phyloP scores from a whole-genome alignment of 1,140 invertebrate species.

The Polypedilum pembai region DNA sequence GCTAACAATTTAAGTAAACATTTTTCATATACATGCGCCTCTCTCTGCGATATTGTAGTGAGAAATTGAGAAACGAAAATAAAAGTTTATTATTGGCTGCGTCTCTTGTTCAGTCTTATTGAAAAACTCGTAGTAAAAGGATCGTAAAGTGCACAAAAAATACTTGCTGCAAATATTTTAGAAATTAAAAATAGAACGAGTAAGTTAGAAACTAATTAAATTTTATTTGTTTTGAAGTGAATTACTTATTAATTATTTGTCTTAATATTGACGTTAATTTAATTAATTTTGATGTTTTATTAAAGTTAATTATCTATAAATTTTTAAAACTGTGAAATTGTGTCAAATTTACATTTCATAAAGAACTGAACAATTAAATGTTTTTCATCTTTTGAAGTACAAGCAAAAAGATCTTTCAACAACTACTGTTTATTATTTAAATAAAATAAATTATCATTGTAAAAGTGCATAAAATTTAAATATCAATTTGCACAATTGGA shows the following conservation, averaged over 20 bases:
- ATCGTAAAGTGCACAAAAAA: not conserved
- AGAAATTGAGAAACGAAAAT: not conserved
- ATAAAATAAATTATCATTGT: too few relatives aligned
- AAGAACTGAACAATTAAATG: too few relatives aligned
- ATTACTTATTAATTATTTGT: not conserved
- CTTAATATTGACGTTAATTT: not conserved
- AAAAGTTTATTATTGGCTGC: not conserved
- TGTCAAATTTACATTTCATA: too few relatives aligned
- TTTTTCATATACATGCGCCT: too few relatives aligned
- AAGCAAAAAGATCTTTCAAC: too few relatives aligned
- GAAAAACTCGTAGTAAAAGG: not conserved
- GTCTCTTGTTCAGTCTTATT: not conserved
- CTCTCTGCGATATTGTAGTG: not conserved
- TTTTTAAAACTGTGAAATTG: not conserved
- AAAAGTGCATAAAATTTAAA: too few relatives aligned
- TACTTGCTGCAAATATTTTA: not conserved
- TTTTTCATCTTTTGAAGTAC: too few relatives aligned
- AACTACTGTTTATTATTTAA: too few relatives aligned
- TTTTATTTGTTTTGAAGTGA: not conserved
- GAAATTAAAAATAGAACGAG: not conserved
- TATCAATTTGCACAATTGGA: too few relatives aligned
- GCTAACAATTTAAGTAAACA: not conserved
- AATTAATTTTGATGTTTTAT: not conserved
- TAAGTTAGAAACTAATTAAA: not conserved
- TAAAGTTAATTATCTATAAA: not conserved